Evolutionary conservation across 2,888 invertebrate species (phyloP).

Genomic region (Protodeltote pygarga): DNA sequence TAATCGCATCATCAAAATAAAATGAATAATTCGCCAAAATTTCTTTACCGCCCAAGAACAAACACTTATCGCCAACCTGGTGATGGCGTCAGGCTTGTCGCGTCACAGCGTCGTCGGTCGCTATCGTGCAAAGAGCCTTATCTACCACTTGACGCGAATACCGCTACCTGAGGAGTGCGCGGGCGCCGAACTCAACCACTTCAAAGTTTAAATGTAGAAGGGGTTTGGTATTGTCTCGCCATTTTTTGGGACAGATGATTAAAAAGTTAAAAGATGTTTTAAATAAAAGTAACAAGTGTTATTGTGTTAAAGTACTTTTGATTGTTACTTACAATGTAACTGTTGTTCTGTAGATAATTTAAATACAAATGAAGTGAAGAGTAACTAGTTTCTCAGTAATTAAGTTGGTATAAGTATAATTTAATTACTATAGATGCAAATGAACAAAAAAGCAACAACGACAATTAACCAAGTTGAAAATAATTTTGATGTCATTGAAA

Average conservation of each 20-base stretch:
- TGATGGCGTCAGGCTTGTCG: constrained; percentile 56
- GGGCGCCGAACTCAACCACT: constrained; percentile 64
- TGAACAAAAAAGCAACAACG: no score
- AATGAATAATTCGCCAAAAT: constrained; percentile 22
- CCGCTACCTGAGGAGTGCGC: constrained; percentile 69
- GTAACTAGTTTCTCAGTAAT: no score
- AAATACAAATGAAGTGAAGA: no score
- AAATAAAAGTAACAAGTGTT: constrained; percentile 9
- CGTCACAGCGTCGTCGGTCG: constrained; percentile 53
- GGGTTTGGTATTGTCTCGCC: constrained; percentile 63
- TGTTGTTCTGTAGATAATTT: neutral
- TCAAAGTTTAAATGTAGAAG: constrained; percentile 71
- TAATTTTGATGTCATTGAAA: no score
- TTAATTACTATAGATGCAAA: no score
- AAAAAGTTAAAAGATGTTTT: constrained; percentile 26
- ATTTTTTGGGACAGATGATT: constrained; percentile 44
- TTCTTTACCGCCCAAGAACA: constrained; percentile 27
- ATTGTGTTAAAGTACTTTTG: constrained; percentile 8
- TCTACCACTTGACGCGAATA: constrained; percentile 71
- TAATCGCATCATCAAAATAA: no score
- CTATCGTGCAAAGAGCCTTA: constrained; percentile 56
- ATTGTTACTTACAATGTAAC: constrained; percentile 4
- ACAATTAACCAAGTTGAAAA: no score
- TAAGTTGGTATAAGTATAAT: no score
- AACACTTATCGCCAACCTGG: constrained; percentile 22